Evolutionary conservation across 2,888 invertebrate genomes (phyloP), one percentile per base, ranked within the genome.

Genomic region (Diachrysia chrysitis): DNA sequence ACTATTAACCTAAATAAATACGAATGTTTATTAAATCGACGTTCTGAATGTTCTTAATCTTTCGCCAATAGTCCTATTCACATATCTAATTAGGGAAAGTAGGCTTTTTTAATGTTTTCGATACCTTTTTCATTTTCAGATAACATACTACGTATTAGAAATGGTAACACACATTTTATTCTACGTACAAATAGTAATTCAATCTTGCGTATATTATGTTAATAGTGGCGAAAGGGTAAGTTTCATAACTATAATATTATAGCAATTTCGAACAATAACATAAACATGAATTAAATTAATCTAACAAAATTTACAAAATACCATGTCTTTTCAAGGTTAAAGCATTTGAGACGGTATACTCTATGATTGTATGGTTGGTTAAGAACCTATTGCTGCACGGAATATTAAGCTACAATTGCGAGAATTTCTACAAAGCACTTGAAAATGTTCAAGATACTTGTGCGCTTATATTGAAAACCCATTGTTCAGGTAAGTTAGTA

Each of bases 401-500:
- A 46, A 35, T 57, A 5, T 12, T 76, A 1, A 57, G 35, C 9
- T 1, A 25, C 0, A 37, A 42, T 19, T 66, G 61, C 19, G 69
- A 72, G 25, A 72, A 62, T 0, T 66, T 76, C 19, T 76, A 76
- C 17, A 29, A 51, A 35, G 58, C 72, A 5, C 12, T 72, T 3
- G n/a, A 62, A 32, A 61, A 51, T 7, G 51, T 32, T n/a, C 77
- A 64, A 37, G 61, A 73, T 37, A 48, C 29, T 7, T 72, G 77
- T 7, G n/a, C 63, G 6, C 14, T 64, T 17, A 32, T 60, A 16
- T 53, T 58, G 2, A 76, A 63, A 16, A 46, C 57, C 10, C 21
- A 42, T 19, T 16, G 46, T 23, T 53, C 66, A 37, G 73, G 77
- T 73, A 51, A 10, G 21, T 35, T 29, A 9, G 17, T 46, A 0